Base-by-base conservation (phyloP, 2,888 invertebrate genomes). In the Pinctada fucata region DNA sequence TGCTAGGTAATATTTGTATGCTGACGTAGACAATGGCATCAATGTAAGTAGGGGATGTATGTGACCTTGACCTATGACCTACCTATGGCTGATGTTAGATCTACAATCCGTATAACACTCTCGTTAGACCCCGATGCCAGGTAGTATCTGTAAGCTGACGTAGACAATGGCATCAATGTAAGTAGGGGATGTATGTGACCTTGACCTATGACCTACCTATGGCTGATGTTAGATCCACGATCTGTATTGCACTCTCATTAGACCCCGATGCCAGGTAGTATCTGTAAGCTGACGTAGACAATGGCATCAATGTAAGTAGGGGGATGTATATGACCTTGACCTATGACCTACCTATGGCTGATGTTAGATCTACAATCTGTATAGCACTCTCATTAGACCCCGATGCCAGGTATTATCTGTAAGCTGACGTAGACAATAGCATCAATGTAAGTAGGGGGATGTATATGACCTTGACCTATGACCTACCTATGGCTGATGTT, bases 191-290 rank as follows among this genome's bases (percentile, higher is more conserved):
- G 31, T 31, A 31, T 31, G 31, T 31, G 1, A 31, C 31, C 31
- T 31, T 31, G 31, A 31, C 31, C 31, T 31, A 31, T 31, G 3
- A 48, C 69, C 16, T 76, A 83, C 83, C 83, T 66, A 83, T 75
- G 4, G 83, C 63, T 63, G 79, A 82, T 3, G 86, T 78, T 48
- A 91, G 78, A 79, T 93, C 94, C 74, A 94, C 94, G 48, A 95
- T 92, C 47, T 93, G 92, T 73, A 95, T 92, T n/a, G 86, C 87
- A 6, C 90, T 86, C 51, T 93, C 93, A 79, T 93, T 94, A 49
- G 94, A 94, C 66, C 95, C 94, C 4, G 94, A 91, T 0, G 96
- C 95, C 58, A 97, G 92, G 92, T 95, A 95, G 91, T 95, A 93
- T 78, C 93, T 93, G 87, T 94, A 94, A 0, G 93, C 92, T 0